These are phyloP conservation scores for Vanessa tameamea DNA, from an alignment of 1,140 invertebrate genomes.

Conservation along the genomic window DNA sequence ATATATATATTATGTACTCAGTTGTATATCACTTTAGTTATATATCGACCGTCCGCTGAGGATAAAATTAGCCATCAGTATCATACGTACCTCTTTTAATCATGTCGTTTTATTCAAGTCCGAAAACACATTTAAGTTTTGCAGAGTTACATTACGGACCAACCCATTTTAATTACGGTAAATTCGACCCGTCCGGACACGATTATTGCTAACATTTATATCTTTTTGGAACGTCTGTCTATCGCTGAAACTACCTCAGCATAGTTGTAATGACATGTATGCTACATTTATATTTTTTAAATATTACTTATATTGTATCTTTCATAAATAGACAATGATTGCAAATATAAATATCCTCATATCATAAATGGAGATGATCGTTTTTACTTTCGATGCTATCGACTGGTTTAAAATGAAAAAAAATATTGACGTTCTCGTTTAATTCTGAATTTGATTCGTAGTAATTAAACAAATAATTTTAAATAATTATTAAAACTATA, in stretches of 20 bases:
- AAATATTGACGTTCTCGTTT: no score
- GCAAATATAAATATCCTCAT: no score
- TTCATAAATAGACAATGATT: no score
- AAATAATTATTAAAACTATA: no score
- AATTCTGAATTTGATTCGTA: no score
- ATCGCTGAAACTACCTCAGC: background rate
- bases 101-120: constrained; percentile 10
- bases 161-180: constrained; percentile 9
- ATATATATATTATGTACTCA: background rate
- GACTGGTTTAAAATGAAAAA: no score
- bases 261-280: no score
- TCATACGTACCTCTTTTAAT: constrained; percentile 1
- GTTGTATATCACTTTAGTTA: background rate
- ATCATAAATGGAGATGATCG: no score
- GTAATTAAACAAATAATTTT: no score
- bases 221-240: constrained; percentile 3
- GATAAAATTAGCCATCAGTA: background rate
- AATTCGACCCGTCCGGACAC: constrained; percentile 4
- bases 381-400: no score
- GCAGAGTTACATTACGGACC: constrained; percentile 5
- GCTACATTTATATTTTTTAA: no score
- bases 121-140: constrained; percentile 15
- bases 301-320: no score
- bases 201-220: constrained; percentile 20
- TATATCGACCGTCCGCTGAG: background rate